phyloP scores from a whole-genome alignment of 2,797 vertebrate genomes.

The Bradypus variegatus region DNA sequence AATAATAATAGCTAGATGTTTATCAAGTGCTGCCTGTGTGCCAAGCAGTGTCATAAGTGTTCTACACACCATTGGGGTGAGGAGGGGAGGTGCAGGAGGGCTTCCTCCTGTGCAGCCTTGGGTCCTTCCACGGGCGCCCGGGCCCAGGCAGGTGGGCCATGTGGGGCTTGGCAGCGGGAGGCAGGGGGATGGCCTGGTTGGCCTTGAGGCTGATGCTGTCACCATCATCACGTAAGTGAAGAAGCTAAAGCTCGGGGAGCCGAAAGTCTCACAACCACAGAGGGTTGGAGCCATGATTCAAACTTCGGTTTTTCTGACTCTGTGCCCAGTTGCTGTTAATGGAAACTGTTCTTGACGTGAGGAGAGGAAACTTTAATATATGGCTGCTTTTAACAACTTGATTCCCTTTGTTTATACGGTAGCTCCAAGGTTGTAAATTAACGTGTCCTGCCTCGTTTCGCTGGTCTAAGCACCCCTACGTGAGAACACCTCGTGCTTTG shows the following conservation, averaged over 20 bases:
- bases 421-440: not conserved
- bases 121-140: not conserved
- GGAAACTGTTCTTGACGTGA: not conserved
- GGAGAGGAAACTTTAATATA: not conserved
- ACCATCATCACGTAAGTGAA: not conserved
- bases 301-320: not conserved
- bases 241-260: not conserved
- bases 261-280: not conserved
- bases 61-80: not conserved
- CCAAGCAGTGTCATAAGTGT: not conserved
- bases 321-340: not conserved
- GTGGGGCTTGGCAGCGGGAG: not conserved
- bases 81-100: not conserved
- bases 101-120: not conserved
- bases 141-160: not conserved
- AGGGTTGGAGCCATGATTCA: not conserved
- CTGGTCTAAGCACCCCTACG: not conserved
- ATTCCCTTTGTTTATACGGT: not conserved
- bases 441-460: not conserved
- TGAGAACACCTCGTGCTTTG: not conserved
- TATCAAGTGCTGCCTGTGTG: not conserved
- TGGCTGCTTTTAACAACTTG: not conserved
- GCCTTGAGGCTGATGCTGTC: not conserved
- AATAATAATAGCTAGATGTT: not conserved
- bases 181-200: not conserved